phyloP scores from a whole-genome alignment of 53 echinoderm and acorn worm genomes.

The Mesocentrotus franciscanus region DNA sequence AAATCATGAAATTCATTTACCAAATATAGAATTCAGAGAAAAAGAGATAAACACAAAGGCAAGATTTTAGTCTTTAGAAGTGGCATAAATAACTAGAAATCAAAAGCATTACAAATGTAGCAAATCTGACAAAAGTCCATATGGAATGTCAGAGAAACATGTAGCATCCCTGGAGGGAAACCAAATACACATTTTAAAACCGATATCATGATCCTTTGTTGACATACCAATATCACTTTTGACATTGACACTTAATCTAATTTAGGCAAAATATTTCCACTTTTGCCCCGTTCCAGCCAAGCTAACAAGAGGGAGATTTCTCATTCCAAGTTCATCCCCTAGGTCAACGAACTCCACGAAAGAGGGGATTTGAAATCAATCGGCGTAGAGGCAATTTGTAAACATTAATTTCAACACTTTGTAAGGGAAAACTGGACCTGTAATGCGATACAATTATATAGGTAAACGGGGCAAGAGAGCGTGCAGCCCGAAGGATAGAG shows the following conservation, averaged over 20 bases:
- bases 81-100: too few species aligned
- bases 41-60: too few species aligned
- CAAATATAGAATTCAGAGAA: too few species aligned
- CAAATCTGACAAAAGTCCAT: not conserved
- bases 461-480: slow-evolving; percentile 43
- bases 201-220: not conserved
- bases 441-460: slow-evolving; percentile 51
- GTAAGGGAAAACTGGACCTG: not conserved
- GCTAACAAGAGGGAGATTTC: not conserved
- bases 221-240: slow-evolving; percentile 25
- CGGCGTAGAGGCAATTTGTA: slow-evolving; percentile 54
- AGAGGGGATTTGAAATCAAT: slow-evolving; percentile 47
- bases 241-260: slow-evolving; percentile 42
- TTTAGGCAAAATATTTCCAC: not conserved
- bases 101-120: not conserved
- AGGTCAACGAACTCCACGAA: slow-evolving; percentile 31
- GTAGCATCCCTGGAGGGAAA: not conserved
- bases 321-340: slow-evolving; percentile 12
- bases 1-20: too few species aligned
- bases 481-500: slow-evolving; percentile 22
- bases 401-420: slow-evolving; percentile 52
- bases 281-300: not conserved
- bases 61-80: too few species aligned
- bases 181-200: not conserved
- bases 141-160: not conserved